phyloP scores from a whole-genome alignment of 2,797 vertebrate species.

The Mycteria americana region DNA sequence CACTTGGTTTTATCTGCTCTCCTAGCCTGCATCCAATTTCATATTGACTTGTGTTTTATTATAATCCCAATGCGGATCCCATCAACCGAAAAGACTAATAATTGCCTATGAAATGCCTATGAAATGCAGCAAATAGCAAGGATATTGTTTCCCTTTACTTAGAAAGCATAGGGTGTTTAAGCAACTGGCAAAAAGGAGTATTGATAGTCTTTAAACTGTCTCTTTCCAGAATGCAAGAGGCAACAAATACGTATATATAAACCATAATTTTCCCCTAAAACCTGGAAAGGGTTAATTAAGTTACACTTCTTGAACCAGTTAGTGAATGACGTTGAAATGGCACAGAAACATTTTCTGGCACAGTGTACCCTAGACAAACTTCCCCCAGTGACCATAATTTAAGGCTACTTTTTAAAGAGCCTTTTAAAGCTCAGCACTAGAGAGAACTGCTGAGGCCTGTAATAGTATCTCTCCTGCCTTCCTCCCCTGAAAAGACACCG shows the following conservation, averaged over 20 bases:
- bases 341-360: slow-evolving; percentile 6
- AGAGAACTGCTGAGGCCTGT: not conserved
- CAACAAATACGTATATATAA: not conserved
- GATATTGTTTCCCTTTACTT: slow-evolving; percentile 32
- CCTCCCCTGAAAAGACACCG: not conserved
- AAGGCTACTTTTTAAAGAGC: slow-evolving; percentile 33
- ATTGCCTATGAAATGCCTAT: slow-evolving; percentile 43
- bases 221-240: not conserved
- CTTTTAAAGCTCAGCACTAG: not conserved
- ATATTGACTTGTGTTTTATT: slow-evolving; percentile 68
- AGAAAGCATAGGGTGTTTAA: not conserved
- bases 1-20: slow-evolving; percentile 64
- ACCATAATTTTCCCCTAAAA: not conserved
- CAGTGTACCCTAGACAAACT: not conserved
- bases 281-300: slow-evolving; percentile 44
- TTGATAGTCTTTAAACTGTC: not conserved
- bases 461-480: slow-evolving; percentile 10
- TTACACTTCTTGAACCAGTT: not conserved
- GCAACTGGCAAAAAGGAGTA: not conserved
- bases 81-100: slow-evolving; percentile 56
- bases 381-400: slow-evolving; percentile 47
- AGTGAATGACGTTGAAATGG: slow-evolving; percentile 16
- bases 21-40: slow-evolving; percentile 62
- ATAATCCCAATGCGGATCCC: slow-evolving; percentile 39
- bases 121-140: slow-evolving; percentile 39